Conservation (phyloP, 2,888 invertebrate species). For the Diadegma fenestrale region DNA sequence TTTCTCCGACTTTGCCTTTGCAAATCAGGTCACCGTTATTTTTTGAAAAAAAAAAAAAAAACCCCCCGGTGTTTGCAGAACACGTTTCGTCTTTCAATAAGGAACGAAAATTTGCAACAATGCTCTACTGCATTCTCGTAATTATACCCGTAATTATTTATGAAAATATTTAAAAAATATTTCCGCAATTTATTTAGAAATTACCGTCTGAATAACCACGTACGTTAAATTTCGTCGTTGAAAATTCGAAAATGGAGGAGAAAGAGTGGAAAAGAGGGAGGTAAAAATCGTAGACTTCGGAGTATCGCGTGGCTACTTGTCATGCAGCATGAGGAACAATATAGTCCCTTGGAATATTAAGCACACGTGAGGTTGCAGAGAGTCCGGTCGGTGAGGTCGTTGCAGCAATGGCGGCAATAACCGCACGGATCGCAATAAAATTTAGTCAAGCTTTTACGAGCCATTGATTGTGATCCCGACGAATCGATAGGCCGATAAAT, state of each 20-base stretch:
- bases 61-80: not conserved
- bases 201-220: not conserved
- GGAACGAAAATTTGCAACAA: not conserved
- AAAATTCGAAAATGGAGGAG: conserved; percentile 26
- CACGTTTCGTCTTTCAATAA: not conserved
- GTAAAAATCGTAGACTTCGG: conserved; percentile 8
- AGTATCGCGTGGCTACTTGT: conserved; percentile 65
- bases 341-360: conserved; percentile 68
- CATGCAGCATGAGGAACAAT: conserved; percentile 54
- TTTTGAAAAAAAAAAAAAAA: not conserved
- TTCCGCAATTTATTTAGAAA: not conserved
- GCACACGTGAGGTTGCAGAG: conserved; percentile 68
- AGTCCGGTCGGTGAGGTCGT: conserved; percentile 40
- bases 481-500: not conserved
- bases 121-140: not conserved
- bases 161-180: not conserved
- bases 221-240: not conserved
- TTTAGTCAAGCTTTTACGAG: conserved; percentile 35
- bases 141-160: not conserved
- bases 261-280: not conserved
- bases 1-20: too few species aligned
- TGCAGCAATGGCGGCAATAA: conserved; percentile 44
- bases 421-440: conserved; percentile 65
- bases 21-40: not conserved
- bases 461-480: conserved; percentile 23